phyloP scores from a whole-genome alignment of 2,888 invertebrate species.

The Sericinus montela region DNA sequence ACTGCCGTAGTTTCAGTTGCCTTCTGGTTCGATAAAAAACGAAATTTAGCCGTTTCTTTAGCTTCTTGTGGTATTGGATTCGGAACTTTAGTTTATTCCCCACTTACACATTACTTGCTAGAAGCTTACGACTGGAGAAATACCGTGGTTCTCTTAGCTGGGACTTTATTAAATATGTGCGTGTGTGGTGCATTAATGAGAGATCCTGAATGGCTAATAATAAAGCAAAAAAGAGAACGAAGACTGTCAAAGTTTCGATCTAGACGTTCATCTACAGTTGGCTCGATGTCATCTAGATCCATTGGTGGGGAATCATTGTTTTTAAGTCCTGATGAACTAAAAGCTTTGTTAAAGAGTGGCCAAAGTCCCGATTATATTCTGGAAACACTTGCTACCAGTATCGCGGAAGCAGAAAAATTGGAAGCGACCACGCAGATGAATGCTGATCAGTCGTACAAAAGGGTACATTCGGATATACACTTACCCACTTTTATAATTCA shows the following conservation, averaged over 20 bases:
- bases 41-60: slow-evolving; percentile 91
- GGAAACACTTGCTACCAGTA: slow-evolving; percentile 79
- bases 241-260: slow-evolving; percentile 55
- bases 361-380: slow-evolving; percentile 82
- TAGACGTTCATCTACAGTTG: slow-evolving; percentile 67
- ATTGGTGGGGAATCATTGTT: slow-evolving; percentile 71
- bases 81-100: slow-evolving; percentile 93
- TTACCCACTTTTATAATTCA: slow-evolving; percentile 87
- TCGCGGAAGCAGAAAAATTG: slow-evolving; percentile 67
- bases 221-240: slow-evolving; percentile 79
- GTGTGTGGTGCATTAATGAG: slow-evolving; percentile 92
- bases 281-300: slow-evolving; percentile 71
- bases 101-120: slow-evolving; percentile 87
- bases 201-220: slow-evolving; percentile 89
- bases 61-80: slow-evolving; percentile 94
- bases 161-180: slow-evolving; percentile 90
- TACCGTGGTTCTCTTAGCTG: slow-evolving; percentile 86
- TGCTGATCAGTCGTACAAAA: slow-evolving; percentile 50
- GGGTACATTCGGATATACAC: slow-evolving; percentile 84
- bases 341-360: slow-evolving; percentile 83
- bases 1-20: slow-evolving; percentile 94
- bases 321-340: slow-evolving; percentile 81
- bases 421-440: slow-evolving; percentile 69
- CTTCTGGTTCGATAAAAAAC: slow-evolving; percentile 93
- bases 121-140: slow-evolving; percentile 89